A percentile compares a stretch with the other conserved stretches of the same genome.
Conservation (phyloP, 1,140 invertebrate species). For the Notospermus geniculatus region DNA sequence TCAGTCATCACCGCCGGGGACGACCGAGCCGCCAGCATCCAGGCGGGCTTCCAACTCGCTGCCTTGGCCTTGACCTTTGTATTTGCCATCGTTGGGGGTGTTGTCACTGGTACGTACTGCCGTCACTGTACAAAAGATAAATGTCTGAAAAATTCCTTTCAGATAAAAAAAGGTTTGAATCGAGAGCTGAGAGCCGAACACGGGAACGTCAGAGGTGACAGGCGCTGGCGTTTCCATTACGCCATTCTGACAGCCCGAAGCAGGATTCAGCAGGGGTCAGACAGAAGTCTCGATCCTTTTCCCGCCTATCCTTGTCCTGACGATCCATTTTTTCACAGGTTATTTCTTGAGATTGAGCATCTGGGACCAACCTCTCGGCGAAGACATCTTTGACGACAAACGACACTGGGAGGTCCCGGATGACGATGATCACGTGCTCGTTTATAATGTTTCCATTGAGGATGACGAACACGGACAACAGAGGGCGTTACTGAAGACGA, state of each 20-base stretch:
- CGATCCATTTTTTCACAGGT: constrained; percentile 28
- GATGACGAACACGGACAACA: too few relatives aligned
- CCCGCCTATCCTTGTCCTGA: too few relatives aligned
- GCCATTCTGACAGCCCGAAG: neutral
- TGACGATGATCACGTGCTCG: constrained; percentile 17
- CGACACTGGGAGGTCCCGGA: constrained; percentile 37
- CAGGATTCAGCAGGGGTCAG: neutral
- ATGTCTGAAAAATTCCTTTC: neutral
- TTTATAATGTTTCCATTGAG: too few relatives aligned
- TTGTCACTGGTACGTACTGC: constrained; percentile 67
- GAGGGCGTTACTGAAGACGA: too few relatives aligned
- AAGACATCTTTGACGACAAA: constrained; percentile 37
- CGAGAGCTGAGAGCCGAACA: neutral
- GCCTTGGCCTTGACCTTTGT: constrained; percentile 67
- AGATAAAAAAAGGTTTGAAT: neutral
- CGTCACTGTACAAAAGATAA: neutral
- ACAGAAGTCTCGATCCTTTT: neutral
- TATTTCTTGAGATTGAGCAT: constrained; percentile 32
- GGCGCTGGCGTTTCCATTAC: neutral
- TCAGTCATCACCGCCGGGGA: constrained; percentile 54
- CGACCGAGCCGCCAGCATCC: constrained; percentile 64
- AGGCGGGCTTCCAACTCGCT: constrained; percentile 75
- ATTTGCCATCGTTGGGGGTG: constrained; percentile 69
- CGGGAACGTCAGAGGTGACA: neutral
- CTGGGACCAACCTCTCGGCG: constrained; percentile 31